phyloP scores from a whole-genome alignment of 2,888 invertebrate species.

The Molorchus minor region DNA sequence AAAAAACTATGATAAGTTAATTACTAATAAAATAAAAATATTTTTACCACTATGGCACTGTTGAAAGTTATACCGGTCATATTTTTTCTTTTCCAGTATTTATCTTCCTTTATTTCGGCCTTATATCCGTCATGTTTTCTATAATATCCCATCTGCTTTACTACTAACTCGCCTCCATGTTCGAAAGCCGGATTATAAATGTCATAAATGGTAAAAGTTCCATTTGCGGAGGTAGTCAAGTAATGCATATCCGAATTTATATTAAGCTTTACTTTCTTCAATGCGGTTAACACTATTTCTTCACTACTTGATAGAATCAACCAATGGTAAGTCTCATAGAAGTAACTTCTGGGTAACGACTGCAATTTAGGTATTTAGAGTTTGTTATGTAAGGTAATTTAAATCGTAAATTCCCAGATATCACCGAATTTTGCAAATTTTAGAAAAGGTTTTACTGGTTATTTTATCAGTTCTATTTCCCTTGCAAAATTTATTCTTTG shows the following conservation, averaged over 20 bases:
- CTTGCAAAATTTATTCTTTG: too few species aligned
- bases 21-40: constrained; percentile 12
- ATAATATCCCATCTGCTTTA: constrained; percentile 65
- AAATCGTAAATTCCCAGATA: too few species aligned
- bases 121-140: constrained; percentile 51
- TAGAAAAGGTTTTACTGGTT: too few species aligned
- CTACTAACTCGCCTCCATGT: constrained; percentile 65
- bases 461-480: too few species aligned
- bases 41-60: constrained; percentile 66
- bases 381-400: neutral
- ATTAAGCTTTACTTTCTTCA: constrained; percentile 61
- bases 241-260: constrained; percentile 65
- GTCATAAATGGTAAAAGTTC: constrained; percentile 61
- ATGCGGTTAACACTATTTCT: constrained; percentile 46
- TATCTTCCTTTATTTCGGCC: constrained; percentile 46
- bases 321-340: constrained; percentile 59
- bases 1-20: too few species aligned
- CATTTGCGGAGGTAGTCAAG: constrained; percentile 45
- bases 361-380: neutral
- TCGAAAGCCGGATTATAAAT: constrained; percentile 67
- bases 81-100: constrained; percentile 63
- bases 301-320: constrained; percentile 54
- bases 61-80: constrained; percentile 68
- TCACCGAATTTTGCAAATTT: too few species aligned
- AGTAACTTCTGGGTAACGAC: constrained; percentile 42